phyloP scores from a whole-genome alignment of 2,888 invertebrate species.

The Calameuta pallipes region DNA sequence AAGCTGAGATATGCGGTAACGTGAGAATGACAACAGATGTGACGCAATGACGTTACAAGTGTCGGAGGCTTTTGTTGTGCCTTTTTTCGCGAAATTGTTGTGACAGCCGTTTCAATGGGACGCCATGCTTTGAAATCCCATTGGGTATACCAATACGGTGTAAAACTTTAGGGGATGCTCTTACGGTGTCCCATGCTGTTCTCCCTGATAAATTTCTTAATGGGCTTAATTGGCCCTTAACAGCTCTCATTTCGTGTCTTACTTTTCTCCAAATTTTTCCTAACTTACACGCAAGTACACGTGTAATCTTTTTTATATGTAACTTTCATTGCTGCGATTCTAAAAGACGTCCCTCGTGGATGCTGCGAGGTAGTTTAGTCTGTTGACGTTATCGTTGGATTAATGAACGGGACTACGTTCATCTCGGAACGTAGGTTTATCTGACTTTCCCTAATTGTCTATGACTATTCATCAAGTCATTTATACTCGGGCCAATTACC shows the following conservation, averaged over 20 bases:
- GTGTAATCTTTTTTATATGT: not conserved
- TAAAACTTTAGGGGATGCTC: not conserved
- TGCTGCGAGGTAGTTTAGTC: not conserved
- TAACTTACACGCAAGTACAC: not conserved
- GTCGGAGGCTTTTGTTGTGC: slow-evolving; percentile 39
- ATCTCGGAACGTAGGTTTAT: slow-evolving; percentile 31
- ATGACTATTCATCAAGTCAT: slow-evolving; percentile 57
- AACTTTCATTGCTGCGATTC: not conserved
- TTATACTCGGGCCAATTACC: slow-evolving; percentile 53
- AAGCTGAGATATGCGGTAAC: slow-evolving; percentile 49
- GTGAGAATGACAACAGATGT: slow-evolving; percentile 63
- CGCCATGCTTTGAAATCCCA: not conserved
- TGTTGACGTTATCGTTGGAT: slow-evolving; percentile 9
- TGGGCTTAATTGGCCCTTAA: not conserved
- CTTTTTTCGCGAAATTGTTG: slow-evolving; percentile 57
- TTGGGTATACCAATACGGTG: not conserved
- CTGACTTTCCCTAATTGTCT: slow-evolving; percentile 44
- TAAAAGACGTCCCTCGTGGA: not conserved
- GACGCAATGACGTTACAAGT: slow-evolving; percentile 58
- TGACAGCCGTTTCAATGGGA: slow-evolving; percentile 52
- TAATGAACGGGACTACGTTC: not conserved
- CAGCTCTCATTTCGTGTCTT: not conserved
- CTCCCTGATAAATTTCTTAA: not conserved
- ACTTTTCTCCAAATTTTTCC: not conserved
- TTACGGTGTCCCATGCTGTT: not conserved